Conservation (phyloP, 2,888 invertebrate species). For the Erannis defoliaria region DNA sequence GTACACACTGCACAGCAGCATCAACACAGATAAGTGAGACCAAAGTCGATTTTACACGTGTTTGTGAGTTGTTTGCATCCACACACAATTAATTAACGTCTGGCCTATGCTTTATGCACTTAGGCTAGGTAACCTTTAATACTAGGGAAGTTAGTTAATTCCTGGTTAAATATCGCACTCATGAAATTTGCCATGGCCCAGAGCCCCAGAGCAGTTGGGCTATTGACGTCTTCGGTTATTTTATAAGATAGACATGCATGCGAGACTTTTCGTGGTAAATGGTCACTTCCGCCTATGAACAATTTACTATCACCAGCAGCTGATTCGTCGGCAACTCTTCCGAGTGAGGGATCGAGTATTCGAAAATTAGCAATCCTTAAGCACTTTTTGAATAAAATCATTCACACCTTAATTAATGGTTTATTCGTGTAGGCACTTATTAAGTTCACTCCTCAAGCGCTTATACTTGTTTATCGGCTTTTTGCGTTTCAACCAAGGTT, state of each 20-base stretch:
- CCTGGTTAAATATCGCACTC: neutral
- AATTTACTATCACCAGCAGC: too few relatives aligned
- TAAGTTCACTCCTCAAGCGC: neutral
- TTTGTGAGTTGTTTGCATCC: slow-evolving; percentile 12
- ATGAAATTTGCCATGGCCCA: neutral
- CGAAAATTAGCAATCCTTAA: too few relatives aligned
- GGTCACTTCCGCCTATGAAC: too few relatives aligned
- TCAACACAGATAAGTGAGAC: slow-evolving; percentile 45
- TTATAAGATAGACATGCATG: too few relatives aligned
- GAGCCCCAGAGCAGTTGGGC: neutral
- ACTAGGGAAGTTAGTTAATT: neutral
- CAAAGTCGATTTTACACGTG: slow-evolving; percentile 54
- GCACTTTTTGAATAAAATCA: too few relatives aligned
- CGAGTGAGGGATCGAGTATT: too few relatives aligned
- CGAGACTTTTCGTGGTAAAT: too few relatives aligned
- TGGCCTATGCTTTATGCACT: slow-evolving; percentile 3
- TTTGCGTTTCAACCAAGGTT: slow-evolving; percentile 1
- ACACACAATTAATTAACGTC: slow-evolving; percentile 8
- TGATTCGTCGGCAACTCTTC: too few relatives aligned
- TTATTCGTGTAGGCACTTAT: neutral
- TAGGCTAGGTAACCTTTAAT: neutral
- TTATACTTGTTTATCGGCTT: slow-evolving; percentile 3
- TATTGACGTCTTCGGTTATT: too few relatives aligned
- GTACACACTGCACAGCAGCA: neutral
- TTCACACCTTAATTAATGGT: neutral